Conservation (phyloP, 2,797 vertebrate genomes). For the Takifugu rubripes region DNA sequence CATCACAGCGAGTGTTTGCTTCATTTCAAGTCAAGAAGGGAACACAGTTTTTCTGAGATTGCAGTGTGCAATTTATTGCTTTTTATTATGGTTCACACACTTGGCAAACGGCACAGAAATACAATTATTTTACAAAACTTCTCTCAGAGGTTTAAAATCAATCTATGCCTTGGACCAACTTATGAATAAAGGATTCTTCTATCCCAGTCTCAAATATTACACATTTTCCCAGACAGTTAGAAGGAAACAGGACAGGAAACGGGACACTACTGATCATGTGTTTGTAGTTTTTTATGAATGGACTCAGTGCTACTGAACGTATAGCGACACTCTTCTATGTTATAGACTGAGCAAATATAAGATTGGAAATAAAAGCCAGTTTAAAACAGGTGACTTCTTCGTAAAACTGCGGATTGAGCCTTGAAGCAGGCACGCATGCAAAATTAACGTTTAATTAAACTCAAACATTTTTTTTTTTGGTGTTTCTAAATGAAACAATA, state of each 20-base stretch:
- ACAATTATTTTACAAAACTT: conserved; percentile 32
- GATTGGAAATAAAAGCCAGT: conserved; percentile 4
- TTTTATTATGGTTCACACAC: conserved; percentile 20
- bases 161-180: neutral
- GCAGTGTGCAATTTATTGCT: conserved; percentile 28
- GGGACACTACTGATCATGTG: neutral
- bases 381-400: neutral
- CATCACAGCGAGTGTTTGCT: too few relatives aligned
- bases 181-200: conserved; percentile 14
- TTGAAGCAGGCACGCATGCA: conserved; percentile 41
- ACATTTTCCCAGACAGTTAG: conserved; percentile 1
- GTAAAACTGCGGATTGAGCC: conserved; percentile 3
- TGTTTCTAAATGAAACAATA: conserved; percentile 60
- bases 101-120: conserved; percentile 16
- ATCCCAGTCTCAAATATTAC: conserved; percentile 11
- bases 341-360: conserved; percentile 8
- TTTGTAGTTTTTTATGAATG: too few relatives aligned
- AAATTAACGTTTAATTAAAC: conserved; percentile 62
- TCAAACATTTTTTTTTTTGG: conserved; percentile 46
- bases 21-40: too few relatives aligned
- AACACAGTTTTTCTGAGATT: conserved; percentile 10
- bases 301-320: neutral
- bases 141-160: conserved; percentile 11
- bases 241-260: conserved; percentile 21
- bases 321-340: too few relatives aligned